Conservation (phyloP, 2,888 invertebrate species). For the Hirtodrosophila alboralis region DNA sequence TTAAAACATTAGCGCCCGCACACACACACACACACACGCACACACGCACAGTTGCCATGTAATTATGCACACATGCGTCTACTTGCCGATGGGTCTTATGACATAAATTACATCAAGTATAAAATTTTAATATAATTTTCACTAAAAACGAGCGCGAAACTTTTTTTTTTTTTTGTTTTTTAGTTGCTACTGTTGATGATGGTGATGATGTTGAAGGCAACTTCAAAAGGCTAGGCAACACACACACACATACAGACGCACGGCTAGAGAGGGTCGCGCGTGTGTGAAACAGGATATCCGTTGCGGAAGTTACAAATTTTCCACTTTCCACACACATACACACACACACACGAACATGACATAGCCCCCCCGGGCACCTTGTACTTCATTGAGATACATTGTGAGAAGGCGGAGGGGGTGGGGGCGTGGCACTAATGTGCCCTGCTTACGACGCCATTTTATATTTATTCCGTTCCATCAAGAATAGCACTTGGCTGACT, state of each 20-base stretch:
- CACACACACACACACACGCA: slow-evolving; percentile 15
- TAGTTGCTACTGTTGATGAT: slow-evolving; percentile 46
- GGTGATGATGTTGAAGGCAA: slow-evolving; percentile 43
- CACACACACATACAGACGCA: slow-evolving; percentile 4
- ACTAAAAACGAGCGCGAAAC: slow-evolving; percentile 79
- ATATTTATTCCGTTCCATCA: slow-evolving; percentile 73
- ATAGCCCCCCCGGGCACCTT: slow-evolving; percentile 53
- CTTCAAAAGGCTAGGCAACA: slow-evolving; percentile 31
- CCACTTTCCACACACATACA: slow-evolving; percentile 77
- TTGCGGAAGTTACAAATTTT: slow-evolving; percentile 82
- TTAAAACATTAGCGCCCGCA: slow-evolving; percentile 58
- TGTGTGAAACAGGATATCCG: slow-evolving; percentile 81
- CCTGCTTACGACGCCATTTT: slow-evolving; percentile 76
- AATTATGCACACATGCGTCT: slow-evolving; percentile 61
- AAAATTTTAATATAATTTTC: slow-evolving; percentile 84
- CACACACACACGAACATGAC: slow-evolving; percentile 62
- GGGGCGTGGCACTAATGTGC: slow-evolving; percentile 69
- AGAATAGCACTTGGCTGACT: slow-evolving; percentile 63
- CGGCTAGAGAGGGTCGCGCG: slow-evolving; percentile 36
- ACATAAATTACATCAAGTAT: slow-evolving; percentile 83
- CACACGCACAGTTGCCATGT: slow-evolving; percentile 18
- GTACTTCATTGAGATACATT: slow-evolving; percentile 1
- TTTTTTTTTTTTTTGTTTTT: no score
- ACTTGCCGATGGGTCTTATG: slow-evolving; percentile 65
- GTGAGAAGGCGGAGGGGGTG: neutral